Base-by-base conservation (phyloP, 1,140 invertebrate genomes). In the Heliconius eleuchia region DNA sequence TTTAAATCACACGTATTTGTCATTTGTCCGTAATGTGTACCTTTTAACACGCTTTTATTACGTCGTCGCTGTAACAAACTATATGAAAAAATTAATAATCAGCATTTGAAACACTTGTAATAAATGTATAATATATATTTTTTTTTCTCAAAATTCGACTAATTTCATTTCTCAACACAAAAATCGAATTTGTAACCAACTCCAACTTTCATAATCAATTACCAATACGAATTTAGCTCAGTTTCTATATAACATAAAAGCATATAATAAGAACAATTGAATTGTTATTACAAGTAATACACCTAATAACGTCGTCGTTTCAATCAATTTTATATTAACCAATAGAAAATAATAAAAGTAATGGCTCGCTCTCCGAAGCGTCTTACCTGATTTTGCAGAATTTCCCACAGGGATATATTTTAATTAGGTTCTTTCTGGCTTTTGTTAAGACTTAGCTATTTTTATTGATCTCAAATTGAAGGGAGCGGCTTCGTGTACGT, bases 241-340 rank as follows among this genome's bases (percentile, higher is more conserved):
- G 19, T 23, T 23, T 16, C 23, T 27, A 66, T 66, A 66, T 30
- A 66, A 30, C 13, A 30, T 27, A 52, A 7, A 52, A 37, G 5
- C 6, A 52, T 52, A 52, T 0, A 46, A 16, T 4, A 46, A 46
- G 42, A 60, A 23, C 9, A 60, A 60, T 0, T 60, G 9, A 60
- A 66, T 66, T 66, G 23, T 66, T 66, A 30, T 66, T 30, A 66
- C 60, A 1, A 30, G 60, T 23, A 66, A 66, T 66, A 30, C 60
- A 11, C 66, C 74, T 75, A 37, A 66, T 75, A 75, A 50, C 60
- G 55, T 66, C 74, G 30, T 39, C 55, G 60, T 75, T 75, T 75
- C 74, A 74, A 73, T 78, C 72, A 78, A 78, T 74, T 74, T 72
- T 74, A 39, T 78, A 74, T 78, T 66, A 72, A 78, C 77, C 77